Conservation (phyloP, 2,797 vertebrate genomes). For the Hemibagrus guttatus region DNA sequence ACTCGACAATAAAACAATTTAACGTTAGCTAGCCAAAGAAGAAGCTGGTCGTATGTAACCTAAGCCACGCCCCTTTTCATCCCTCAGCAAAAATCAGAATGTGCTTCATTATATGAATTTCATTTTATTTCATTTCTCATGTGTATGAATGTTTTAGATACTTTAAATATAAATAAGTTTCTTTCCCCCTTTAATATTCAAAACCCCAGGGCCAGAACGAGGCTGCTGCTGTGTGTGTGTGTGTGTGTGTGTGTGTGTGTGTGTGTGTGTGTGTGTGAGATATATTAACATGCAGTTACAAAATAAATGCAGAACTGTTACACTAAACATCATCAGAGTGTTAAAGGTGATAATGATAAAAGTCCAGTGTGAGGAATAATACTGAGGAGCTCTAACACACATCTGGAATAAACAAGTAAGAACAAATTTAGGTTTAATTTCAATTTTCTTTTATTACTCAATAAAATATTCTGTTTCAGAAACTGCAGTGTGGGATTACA, state of each 20-base stretch:
- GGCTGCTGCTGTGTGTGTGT: conserved; percentile 1
- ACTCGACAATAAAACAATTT: background rate
- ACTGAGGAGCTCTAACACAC: background rate
- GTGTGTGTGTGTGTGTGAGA: conserved; percentile 3
- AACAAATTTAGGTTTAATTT: background rate
- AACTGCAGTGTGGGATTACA: background rate
- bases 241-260: conserved; percentile 14
- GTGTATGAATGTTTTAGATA: background rate
- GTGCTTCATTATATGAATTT: background rate
- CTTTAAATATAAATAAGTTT: no score
- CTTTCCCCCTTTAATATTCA: background rate
- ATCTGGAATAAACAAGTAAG: background rate
- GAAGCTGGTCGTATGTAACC: background rate
- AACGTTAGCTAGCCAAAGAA: background rate
- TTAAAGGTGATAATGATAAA: background rate
- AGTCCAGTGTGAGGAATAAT: background rate
- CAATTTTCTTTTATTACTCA: background rate
- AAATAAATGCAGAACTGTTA: background rate
- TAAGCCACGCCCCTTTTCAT: background rate
- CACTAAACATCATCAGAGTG: background rate
- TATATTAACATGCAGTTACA: background rate
- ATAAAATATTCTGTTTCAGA: background rate
- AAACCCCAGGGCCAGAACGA: conserved; percentile 17
- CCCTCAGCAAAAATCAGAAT: background rate
- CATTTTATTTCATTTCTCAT: background rate